These are phyloP conservation scores for Agapornis roseicollis DNA, from an alignment of 2,113 vertebrate species.

Conservation along the genomic window DNA sequence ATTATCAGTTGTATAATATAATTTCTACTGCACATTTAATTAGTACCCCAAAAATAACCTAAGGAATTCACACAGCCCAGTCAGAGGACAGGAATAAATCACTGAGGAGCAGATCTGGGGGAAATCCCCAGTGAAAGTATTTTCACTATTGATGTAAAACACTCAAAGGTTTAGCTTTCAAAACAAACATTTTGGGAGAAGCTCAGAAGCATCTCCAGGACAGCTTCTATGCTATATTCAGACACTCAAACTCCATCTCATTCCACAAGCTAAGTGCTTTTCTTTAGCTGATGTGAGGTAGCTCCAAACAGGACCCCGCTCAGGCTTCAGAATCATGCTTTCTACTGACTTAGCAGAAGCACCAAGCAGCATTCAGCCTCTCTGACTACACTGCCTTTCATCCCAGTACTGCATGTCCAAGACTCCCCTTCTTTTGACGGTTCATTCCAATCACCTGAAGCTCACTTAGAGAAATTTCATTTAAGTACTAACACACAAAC, in stretches of 20 bases:
- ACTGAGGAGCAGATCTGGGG: background rate
- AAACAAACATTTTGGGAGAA: background rate
- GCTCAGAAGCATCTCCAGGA: background rate
- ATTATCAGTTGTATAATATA: conserved; percentile 60
- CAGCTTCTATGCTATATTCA: background rate
- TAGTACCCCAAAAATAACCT: conserved; percentile 53
- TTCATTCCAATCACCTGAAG: background rate
- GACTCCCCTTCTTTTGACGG: background rate
- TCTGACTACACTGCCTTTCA: background rate
- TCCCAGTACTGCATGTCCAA: background rate
- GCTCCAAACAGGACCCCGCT: background rate
- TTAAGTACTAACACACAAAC: background rate
- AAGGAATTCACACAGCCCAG: conserved; percentile 36
- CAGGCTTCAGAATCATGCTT: background rate
- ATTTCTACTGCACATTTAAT: conserved; percentile 55
- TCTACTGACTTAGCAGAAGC: background rate
- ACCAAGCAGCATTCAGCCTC: background rate
- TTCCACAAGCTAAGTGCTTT: background rate
- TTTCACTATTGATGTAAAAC: conserved; percentile 1
- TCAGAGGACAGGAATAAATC: conserved; percentile 31
- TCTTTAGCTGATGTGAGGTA: background rate
- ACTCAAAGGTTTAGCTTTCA: conserved; percentile 15
- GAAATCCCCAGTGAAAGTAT: background rate
- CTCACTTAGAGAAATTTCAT: background rate
- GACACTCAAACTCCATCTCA: background rate